Conservation (phyloP, 2,888 invertebrate species). For the Lepidonotus clava region DNA sequence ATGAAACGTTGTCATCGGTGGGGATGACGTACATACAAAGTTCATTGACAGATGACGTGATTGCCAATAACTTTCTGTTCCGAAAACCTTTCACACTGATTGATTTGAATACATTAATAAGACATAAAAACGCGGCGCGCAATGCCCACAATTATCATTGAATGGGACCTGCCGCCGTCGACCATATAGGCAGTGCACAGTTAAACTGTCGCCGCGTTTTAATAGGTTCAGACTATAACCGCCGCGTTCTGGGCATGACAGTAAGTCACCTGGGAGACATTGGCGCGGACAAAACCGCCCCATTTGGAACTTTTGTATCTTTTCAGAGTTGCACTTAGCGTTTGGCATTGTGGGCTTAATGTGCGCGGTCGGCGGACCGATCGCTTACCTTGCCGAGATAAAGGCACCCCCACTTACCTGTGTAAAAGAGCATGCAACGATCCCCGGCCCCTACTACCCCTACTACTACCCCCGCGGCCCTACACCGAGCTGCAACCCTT, state of each 20-base stretch:
- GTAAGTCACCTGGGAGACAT: slow-evolving; percentile 51
- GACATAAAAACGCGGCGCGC: slow-evolving; percentile 38
- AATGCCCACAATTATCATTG: slow-evolving; percentile 29
- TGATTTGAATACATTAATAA: slow-evolving; percentile 47
- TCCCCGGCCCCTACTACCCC: neutral
- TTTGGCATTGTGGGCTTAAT: slow-evolving; percentile 42
- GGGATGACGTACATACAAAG: slow-evolving; percentile 43
- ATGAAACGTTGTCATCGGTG: slow-evolving; percentile 43
- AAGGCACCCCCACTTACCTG: slow-evolving; percentile 45
- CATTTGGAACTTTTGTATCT: slow-evolving; percentile 51
- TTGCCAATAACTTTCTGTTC: slow-evolving; percentile 47
- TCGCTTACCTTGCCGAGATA: slow-evolving; percentile 31
- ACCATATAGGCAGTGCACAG: neutral
- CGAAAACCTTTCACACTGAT: slow-evolving; percentile 22
- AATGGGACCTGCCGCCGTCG: slow-evolving; percentile 1
- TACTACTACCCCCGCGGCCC: neutral
- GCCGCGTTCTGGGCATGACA: slow-evolving; percentile 25
- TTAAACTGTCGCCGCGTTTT: slow-evolving; percentile 41
- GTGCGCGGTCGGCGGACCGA: neutral
- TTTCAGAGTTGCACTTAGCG: slow-evolving; percentile 52
- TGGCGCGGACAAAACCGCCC: slow-evolving; percentile 40
- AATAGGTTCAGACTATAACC: neutral
- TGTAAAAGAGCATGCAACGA: slow-evolving; percentile 51
- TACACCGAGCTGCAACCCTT: neutral
- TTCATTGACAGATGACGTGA: slow-evolving; percentile 45